phyloP scores from a whole-genome alignment of 1,140 invertebrate species.

The Nomia melanderi region DNA sequence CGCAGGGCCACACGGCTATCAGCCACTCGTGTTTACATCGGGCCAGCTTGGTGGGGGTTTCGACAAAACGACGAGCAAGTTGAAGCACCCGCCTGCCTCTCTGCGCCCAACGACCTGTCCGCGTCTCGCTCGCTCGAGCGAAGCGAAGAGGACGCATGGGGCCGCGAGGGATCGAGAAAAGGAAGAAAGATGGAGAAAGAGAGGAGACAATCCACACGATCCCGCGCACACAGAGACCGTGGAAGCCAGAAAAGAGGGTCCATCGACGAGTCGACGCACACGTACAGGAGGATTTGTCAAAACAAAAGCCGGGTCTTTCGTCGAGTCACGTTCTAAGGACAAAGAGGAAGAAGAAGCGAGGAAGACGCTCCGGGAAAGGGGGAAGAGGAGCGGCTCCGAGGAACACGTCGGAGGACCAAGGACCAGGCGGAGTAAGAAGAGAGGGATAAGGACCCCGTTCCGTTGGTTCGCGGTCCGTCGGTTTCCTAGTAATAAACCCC shows the following conservation, averaged over 20 bases:
- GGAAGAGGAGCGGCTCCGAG: neutral
- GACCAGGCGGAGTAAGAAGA: neutral
- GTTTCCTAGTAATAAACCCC: constrained; percentile 60
- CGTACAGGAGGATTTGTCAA: constrained; percentile 72
- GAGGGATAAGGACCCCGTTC: constrained; percentile 8
- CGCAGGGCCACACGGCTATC: constrained; percentile 71
- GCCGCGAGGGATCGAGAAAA: neutral
- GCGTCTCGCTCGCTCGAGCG: neutral
- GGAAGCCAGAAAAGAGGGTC: constrained; percentile 56
- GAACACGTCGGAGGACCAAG: constrained; percentile 2
- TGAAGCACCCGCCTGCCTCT: constrained; percentile 45
- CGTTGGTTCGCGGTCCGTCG: constrained; percentile 18
- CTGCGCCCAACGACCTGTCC: neutral
- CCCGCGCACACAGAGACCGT: constrained; percentile 14
- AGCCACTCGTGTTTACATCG: constrained; percentile 78
- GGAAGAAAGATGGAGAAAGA: neutral
- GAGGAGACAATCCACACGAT: constrained; percentile 29
- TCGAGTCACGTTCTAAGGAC: constrained; percentile 70
- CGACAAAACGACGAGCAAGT: constrained; percentile 64
- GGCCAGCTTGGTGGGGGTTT: constrained; percentile 55
- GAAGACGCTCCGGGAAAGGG: neutral
- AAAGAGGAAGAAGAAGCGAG: constrained; percentile 7
- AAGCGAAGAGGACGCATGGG: constrained; percentile 26
- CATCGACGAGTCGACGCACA: constrained; percentile 55
- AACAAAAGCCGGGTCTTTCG: constrained; percentile 74